phyloP scores from a whole-genome alignment of 2,888 invertebrate genomes.

The Tineola bisselliella region DNA sequence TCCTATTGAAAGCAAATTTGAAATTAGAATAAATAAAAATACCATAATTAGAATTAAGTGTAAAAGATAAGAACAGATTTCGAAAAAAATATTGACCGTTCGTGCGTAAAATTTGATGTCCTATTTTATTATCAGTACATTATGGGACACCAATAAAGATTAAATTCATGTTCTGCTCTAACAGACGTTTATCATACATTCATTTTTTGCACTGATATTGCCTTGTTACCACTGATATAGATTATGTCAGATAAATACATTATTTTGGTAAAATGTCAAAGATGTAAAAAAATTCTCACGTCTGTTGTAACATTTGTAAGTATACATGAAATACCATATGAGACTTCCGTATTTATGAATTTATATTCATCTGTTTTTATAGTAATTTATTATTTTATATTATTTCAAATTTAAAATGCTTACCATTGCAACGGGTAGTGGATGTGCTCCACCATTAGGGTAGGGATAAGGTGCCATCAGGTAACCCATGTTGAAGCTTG shows the following conservation, averaged over 20 bases:
- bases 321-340: neutral
- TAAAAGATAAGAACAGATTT: neutral
- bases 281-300: neutral
- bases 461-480: conserved; percentile 90
- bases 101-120: neutral
- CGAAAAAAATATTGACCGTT: neutral
- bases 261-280: neutral
- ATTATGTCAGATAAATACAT: neutral
- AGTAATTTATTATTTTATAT: too few relatives aligned
- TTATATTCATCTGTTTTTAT: too few relatives aligned
- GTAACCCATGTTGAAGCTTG: conserved; percentile 92
- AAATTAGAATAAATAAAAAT: too few relatives aligned
- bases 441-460: conserved; percentile 86
- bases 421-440: conserved; percentile 89
- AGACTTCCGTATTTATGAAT: neutral
- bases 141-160: neutral
- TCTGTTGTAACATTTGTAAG: neutral
- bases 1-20: too few relatives aligned
- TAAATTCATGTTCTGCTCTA: neutral
- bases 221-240: conserved; percentile 1
- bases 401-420: conserved; percentile 45
- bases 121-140: neutral
- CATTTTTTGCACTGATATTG: conserved; percentile 7
- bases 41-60: neutral
- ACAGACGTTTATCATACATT: neutral